Evolutionary conservation across 2,888 invertebrate species (phyloP), one percentile per base, ranked within the genome.

Genomic region (Tanytarsus gracilentus): DNA sequence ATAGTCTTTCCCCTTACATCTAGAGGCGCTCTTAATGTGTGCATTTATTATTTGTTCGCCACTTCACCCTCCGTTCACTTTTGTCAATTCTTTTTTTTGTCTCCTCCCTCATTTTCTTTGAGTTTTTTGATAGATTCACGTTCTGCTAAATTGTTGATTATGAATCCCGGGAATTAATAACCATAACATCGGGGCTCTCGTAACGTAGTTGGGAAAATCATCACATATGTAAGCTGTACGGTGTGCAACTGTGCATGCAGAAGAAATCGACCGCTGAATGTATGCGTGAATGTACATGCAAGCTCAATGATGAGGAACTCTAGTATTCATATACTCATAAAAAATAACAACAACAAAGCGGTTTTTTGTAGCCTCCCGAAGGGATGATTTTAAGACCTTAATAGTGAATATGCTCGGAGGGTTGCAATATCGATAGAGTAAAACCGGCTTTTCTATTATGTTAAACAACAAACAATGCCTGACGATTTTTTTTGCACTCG

Each of bases 101-200:
- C 7, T 39, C 30, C 4, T 25, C 51, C 30, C n/a, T n/a, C n/a
- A n/a, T n/a, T n/a, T n/a, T n/a, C n/a, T n/a, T n/a, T 30, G 11
- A n/a, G 49, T 11, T n/a, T 29, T 7, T 8, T 30, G 29, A 51
- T 29, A 9, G 29, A 29, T 51, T 51, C 51, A 30, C 6, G 11
- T 30, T 30, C 29, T 51, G 51, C 29, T 51, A 29, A 51, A 51
- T 51, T 51, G 51, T 51, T 51, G 51, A 51, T 51, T 27, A 51
- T 51, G 51, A 51, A 51, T 51, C 29, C 51, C n/a, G 27, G 29
- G 30, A 51, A 51, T 51, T 51, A 51, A 51, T 51, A 51, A 51
- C 51, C 51, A 51, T 51, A 51, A 51, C 51, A 51, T 51, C 23
- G 14, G 50, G 11, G 26, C n/a, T n/a, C n/a, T n/a, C n/a, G n/a